Evolutionary conservation across 2,113 vertebrate genomes (phyloP).

Genomic region (Pithys albifrons): DNA sequence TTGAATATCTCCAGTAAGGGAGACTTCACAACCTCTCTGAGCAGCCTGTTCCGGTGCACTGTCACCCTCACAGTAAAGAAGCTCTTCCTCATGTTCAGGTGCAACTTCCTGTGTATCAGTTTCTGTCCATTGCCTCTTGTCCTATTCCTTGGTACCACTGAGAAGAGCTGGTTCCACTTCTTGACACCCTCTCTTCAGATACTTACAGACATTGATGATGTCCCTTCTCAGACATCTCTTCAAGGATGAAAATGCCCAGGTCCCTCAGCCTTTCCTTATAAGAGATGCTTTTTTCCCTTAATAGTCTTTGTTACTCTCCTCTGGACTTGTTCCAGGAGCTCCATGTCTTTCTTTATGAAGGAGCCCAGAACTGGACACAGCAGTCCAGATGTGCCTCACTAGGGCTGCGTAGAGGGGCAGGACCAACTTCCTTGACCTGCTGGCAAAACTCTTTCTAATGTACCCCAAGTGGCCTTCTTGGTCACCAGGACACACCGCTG

Average conservation of each 20-base stretch:
- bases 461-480: not conserved
- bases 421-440: not conserved
- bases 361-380: not conserved
- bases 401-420: too few species aligned
- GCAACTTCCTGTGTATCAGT: not conserved
- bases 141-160: not conserved
- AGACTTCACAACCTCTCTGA: not conserved
- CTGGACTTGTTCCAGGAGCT: not conserved
- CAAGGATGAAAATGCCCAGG: not conserved
- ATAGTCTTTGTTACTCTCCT: not conserved
- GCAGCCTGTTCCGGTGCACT: accelerated
- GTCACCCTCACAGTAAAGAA: accelerated
- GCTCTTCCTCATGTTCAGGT: not conserved
- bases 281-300: not conserved
- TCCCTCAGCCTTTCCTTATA: not conserved
- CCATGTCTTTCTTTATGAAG: not conserved
- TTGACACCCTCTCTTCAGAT: not conserved
- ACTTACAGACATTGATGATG: not conserved
- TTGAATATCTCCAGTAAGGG: not conserved
- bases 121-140: not conserved
- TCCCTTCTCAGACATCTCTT: not conserved
- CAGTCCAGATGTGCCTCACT: not conserved
- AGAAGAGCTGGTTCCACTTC: not conserved
- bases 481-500: not conserved
- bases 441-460: not conserved